Evolutionary conservation across 2,888 invertebrate genomes (phyloP).

Genomic region (Xestoiulus laeticollis): DNA sequence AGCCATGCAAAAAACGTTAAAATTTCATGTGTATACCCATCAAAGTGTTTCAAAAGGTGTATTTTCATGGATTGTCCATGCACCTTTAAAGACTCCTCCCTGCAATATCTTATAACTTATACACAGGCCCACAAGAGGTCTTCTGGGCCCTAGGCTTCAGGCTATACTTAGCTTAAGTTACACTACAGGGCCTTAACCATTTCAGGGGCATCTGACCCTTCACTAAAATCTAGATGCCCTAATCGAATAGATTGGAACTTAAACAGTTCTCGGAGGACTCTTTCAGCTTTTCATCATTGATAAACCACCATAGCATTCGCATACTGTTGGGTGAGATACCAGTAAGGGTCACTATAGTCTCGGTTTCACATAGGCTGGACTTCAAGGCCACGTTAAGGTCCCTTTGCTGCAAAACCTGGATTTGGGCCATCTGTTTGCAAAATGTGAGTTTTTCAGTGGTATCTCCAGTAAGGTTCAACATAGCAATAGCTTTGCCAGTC

Average conservation of each 20-base stretch:
- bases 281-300: slow-evolving; percentile 2
- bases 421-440: neutral
- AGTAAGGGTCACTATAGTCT: neutral
- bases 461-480: neutral
- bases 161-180: no score
- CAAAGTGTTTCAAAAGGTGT: no score
- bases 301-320: neutral
- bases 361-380: neutral
- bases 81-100: no score
- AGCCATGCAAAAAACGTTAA: no score
- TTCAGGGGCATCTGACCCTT: no score
- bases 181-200: no score
- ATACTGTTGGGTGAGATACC: neutral
- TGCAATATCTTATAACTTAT: no score
- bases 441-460: neutral
- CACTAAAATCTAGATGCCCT: neutral
- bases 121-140: no score
- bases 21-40: no score
- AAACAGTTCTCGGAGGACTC: neutral
- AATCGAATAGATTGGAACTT: neutral
- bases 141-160: no score
- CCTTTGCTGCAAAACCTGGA: neutral
- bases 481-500: neutral
- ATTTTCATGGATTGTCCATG: no score
- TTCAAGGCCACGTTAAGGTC: neutral